These are phyloP conservation scores for Thyatira batis DNA, from an alignment of 2,888 invertebrate species.

Conservation along the genomic window DNA sequence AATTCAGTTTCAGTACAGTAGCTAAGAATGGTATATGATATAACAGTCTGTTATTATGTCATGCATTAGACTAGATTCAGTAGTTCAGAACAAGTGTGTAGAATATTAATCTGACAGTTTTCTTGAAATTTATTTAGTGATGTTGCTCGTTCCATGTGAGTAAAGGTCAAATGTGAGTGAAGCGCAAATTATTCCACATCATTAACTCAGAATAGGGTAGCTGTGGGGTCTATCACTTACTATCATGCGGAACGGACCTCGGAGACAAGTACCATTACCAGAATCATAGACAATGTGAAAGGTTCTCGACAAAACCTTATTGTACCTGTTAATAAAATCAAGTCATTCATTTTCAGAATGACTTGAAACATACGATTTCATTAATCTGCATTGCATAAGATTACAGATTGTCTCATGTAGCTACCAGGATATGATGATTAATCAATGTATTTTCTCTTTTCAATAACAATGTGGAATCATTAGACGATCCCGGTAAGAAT, in stretches of 20 bases:
- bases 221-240: neutral
- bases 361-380: neutral
- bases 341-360: neutral
- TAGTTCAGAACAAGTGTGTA: neutral
- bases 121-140: neutral
- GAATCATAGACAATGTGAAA: neutral
- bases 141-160: neutral
- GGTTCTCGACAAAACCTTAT: neutral
- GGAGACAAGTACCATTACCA: neutral
- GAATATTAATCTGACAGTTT: neutral
- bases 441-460: conserved; percentile 73
- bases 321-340: neutral
- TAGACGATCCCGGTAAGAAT: conserved; percentile 80
- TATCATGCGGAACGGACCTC: neutral
- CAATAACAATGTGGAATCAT: conserved; percentile 74
- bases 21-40: neutral
- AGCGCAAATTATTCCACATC: neutral
- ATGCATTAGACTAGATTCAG: neutral
- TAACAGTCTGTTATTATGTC: neutral
- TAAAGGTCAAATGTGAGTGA: neutral
- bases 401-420: conserved; percentile 5
- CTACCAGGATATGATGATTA: conserved; percentile 41
- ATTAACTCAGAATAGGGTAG: neutral
- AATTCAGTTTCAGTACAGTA: neutral
- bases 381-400: conserved; percentile 10